Conservation (phyloP, 2,888 invertebrate genomes). For the Trichogramma evanescens region DNA sequence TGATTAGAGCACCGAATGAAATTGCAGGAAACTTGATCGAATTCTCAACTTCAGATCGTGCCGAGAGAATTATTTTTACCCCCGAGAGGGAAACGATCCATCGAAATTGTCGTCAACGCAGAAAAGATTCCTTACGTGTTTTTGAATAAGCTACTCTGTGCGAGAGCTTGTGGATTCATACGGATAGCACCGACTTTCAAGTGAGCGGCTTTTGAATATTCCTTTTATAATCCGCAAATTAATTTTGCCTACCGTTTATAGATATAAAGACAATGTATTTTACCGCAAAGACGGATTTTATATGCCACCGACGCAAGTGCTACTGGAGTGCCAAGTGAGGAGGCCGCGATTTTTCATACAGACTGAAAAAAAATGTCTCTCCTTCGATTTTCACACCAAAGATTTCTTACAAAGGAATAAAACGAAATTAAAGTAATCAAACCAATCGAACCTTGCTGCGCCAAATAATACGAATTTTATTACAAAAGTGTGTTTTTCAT, state of each 20-base stretch:
- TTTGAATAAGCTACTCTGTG: constrained; percentile 1
- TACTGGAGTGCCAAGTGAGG: constrained; percentile 20
- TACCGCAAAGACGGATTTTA: constrained; percentile 28
- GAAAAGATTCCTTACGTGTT: not conserved
- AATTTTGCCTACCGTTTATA: constrained; percentile 9
- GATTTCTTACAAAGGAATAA: constrained; percentile 1
- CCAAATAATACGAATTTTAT: not conserved
- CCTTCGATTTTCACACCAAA: constrained; percentile 10
- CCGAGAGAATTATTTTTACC: constrained; percentile 29
- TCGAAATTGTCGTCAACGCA: constrained; percentile 22
- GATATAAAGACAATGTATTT: constrained; percentile 27
- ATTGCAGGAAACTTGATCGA: too few relatives aligned
- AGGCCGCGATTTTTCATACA: not conserved
- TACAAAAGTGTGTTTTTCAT: not conserved
- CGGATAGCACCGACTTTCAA: constrained; percentile 29
- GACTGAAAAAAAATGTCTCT: not conserved
- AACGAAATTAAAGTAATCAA: constrained; percentile 2
- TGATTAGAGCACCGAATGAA: too few relatives aligned
- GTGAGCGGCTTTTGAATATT: constrained; percentile 19
- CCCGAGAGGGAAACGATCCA: constrained; percentile 23
- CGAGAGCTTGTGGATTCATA: constrained; percentile 28
- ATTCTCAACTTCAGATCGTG: constrained; percentile 18
- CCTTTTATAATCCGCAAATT: not conserved
- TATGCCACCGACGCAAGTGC: constrained; percentile 27
- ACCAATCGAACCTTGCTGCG: not conserved